Percentiles rank a stretch among this genome's conserved stretches.
Conservation (phyloP, 2,113 vertebrate species). For the Pycnonotus jocosus region DNA sequence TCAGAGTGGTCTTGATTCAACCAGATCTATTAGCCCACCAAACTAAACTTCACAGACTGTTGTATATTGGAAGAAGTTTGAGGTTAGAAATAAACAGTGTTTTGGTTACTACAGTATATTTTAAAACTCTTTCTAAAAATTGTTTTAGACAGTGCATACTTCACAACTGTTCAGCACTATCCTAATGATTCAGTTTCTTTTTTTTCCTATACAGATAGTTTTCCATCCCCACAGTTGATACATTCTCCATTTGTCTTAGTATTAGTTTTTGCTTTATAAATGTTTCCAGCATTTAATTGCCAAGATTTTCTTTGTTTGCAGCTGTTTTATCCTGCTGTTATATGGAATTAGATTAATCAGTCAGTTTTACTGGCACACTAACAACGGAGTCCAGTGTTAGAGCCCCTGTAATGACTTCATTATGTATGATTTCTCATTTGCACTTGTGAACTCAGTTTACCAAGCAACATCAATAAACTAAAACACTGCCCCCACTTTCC, state of each 20-base stretch:
- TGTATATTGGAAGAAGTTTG: not conserved
- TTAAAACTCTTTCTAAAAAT: not conserved
- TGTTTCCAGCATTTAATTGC: constrained; percentile 58
- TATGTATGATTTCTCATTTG: constrained; percentile 49
- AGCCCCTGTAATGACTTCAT: constrained; percentile 41
- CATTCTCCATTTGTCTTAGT: constrained; percentile 11
- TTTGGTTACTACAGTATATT: not conserved
- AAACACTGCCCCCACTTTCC: not conserved
- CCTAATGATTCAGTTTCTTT: not conserved
- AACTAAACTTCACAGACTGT: not conserved
- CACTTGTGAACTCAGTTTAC: constrained; percentile 57
- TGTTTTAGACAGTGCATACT: not conserved
- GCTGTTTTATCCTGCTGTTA: constrained; percentile 43
- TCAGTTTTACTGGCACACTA: constrained; percentile 47
- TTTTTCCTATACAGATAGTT: constrained; percentile 25
- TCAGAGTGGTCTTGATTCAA: not conserved
- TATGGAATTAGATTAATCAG: constrained; percentile 38
- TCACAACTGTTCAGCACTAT: not conserved
- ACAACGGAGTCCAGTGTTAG: constrained; percentile 38
- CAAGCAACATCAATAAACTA: constrained; percentile 46
- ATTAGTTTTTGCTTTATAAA: constrained; percentile 48
- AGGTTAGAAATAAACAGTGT: not conserved
- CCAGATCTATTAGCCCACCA: not conserved
- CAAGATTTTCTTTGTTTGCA: constrained; percentile 33
- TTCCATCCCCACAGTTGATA: constrained; percentile 13